Evolutionary conservation across 2,797 vertebrate genomes (phyloP).

Genomic region (Picus viridis): DNA sequence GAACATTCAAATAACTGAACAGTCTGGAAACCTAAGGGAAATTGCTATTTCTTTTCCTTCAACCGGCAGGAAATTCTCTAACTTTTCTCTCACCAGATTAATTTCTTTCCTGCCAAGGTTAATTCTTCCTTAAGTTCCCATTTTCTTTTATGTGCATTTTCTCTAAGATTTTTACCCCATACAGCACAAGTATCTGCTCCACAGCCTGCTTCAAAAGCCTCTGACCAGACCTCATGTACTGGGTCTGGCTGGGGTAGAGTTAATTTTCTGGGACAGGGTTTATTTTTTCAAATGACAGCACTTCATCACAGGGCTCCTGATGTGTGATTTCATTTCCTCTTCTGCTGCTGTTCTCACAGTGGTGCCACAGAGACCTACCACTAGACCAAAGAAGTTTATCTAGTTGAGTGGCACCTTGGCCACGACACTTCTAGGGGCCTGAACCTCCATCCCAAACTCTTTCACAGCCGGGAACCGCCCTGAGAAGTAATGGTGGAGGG

Average conservation of each 20-base stretch:
- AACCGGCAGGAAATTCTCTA: not conserved
- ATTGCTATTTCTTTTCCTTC: not conserved
- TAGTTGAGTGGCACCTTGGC: not conserved
- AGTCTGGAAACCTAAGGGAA: not conserved
- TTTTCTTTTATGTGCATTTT: not conserved
- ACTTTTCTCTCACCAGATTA: not conserved
- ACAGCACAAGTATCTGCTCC: not conserved
- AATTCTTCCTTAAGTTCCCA: not conserved
- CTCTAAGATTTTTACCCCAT: not conserved
- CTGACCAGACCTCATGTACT: not conserved
- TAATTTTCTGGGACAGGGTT: not conserved
- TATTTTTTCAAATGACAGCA: not conserved
- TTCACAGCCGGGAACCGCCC: not conserved
- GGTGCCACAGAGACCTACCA: not conserved
- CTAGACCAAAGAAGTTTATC: not conserved
- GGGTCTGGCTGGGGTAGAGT: not conserved
- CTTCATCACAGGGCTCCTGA: not conserved
- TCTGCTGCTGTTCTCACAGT: not conserved
- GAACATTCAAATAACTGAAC: not conserved
- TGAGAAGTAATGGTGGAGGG: not conserved
- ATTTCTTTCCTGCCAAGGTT: not conserved
- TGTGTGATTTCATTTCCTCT: not conserved
- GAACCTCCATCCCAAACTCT: not conserved
- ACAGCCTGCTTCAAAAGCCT: not conserved
- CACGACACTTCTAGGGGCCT: not conserved